Evolutionary conservation across 2,888 invertebrate species (phyloP).

Genomic region (Apantesis nais): DNA sequence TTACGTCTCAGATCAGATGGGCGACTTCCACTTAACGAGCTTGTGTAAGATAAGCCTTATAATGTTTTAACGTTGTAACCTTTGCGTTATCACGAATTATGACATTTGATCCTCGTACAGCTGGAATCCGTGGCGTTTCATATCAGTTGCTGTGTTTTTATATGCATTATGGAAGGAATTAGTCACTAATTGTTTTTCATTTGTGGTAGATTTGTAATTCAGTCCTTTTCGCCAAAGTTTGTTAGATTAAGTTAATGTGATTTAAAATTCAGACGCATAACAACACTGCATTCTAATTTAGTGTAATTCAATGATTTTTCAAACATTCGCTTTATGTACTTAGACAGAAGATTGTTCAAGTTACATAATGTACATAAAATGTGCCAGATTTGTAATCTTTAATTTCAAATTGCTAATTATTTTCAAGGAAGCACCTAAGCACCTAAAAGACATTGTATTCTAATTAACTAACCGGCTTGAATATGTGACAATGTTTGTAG

Average conservation of each 20-base stretch:
- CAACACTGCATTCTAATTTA: neutral
- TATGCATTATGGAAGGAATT: neutral
- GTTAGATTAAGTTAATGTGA: neutral
- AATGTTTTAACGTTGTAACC: slow-evolving; percentile 64
- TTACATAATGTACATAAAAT: neutral
- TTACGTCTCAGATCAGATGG: slow-evolving; percentile 62
- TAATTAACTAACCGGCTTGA: neutral
- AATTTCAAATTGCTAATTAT: neutral
- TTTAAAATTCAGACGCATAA: neutral
- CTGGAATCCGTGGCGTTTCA: slow-evolving; percentile 44
- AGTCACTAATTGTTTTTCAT: neutral
- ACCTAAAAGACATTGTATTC: slow-evolving; percentile 8
- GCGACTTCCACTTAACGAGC: slow-evolving; percentile 66
- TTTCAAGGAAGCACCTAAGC: neutral
- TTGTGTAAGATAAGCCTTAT: slow-evolving; percentile 63
- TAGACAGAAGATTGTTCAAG: neutral
- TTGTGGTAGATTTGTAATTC: neutral
- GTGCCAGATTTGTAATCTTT: neutral
- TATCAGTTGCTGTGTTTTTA: slow-evolving; percentile 4
- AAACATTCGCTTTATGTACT: neutral
- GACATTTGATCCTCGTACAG: slow-evolving; percentile 64
- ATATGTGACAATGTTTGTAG: slow-evolving; percentile 3
- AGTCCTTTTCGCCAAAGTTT: neutral
- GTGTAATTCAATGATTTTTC: neutral
- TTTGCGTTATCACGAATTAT: slow-evolving; percentile 63